Evolutionary conservation across 2,113 vertebrate species (phyloP), one percentile per base, ranked within the genome.

Genomic region (Gallinago jamesoni): DNA sequence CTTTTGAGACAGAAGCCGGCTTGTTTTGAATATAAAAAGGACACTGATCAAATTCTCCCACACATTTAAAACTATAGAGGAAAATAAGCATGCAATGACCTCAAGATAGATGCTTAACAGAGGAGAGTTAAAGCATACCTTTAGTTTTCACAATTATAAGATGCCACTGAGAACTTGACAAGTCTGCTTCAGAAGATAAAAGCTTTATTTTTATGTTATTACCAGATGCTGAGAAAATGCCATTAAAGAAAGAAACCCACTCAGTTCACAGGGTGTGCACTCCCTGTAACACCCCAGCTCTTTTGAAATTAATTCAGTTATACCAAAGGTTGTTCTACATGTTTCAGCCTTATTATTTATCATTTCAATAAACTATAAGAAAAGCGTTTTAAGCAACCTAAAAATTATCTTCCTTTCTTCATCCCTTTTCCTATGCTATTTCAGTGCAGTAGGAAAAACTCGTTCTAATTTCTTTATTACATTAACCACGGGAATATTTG

Each of bases 21-120:
- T 98, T 98, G 98, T 99, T 99, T 98, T 99, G 98, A 98, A 98
- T 98, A 97, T 98, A 98, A 98, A 99, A 99, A 98, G 98, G 97
- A 98, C 98, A 97, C 98, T 97, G 98, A 98, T 98, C 98, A 98
- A 98, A 98, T 99, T 99, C 99, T 99, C 99, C 98, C 98, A 99
- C 98, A 98, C 98, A 99, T 98, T 98, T 99, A 98, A 97, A 97
- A 98, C 96, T 95, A 94, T 91, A 78, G 96, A 96, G 93, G 96
- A 96, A 96, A 96, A 97, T 94, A 97, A 97, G 97, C 94, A 97
- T 94, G 96, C 96, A 97, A 97, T 97, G 91, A 96, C 90, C 95
- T 92, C 52, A 57, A 94, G 31, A 45, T 52, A 97, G 91, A 97
- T 79, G 90, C 57, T 76, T 83, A 96, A 93, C 64, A 60, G 79